These are phyloP conservation scores for Etheostoma spectabile DNA, from an alignment of 2,113 vertebrate genomes.

Conservation along the genomic window DNA sequence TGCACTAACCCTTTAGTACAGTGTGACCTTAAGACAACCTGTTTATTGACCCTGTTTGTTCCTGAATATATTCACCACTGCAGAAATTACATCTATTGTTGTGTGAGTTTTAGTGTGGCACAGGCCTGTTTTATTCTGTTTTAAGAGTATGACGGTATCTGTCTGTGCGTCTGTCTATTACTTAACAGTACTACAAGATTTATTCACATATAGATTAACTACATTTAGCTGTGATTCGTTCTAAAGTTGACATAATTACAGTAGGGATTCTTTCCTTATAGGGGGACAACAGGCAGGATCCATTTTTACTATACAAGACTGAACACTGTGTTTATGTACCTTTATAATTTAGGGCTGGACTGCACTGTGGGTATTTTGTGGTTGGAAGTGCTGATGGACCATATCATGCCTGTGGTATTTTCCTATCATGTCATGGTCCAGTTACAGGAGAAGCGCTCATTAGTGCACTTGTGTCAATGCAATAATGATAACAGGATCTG, in stretches of 20 bases:
- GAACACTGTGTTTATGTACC: constrained; percentile 15
- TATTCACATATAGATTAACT: background rate
- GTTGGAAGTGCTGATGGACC: constrained; percentile 19
- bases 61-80: background rate
- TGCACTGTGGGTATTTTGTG: constrained; percentile 21
- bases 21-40: background rate
- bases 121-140: background rate
- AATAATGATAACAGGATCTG: constrained; percentile 44
- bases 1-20: background rate
- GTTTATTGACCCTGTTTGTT: background rate
- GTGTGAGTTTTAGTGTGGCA: background rate
- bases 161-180: background rate
- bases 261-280: background rate
- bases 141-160: background rate
- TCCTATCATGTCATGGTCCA: constrained; percentile 56
- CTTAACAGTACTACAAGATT: background rate
- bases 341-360: constrained; percentile 7
- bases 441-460: constrained; percentile 57
- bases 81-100: background rate
- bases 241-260: background rate
- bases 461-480: constrained; percentile 53
- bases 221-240: background rate
- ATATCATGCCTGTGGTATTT: constrained; percentile 53
- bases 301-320: background rate
- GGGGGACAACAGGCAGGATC: background rate